Percentiles rank a stretch among this genome's conserved stretches.
These are phyloP conservation scores for Daboia siamensis DNA, from an alignment of 2,113 vertebrate genomes.

Conservation along the genomic window DNA sequence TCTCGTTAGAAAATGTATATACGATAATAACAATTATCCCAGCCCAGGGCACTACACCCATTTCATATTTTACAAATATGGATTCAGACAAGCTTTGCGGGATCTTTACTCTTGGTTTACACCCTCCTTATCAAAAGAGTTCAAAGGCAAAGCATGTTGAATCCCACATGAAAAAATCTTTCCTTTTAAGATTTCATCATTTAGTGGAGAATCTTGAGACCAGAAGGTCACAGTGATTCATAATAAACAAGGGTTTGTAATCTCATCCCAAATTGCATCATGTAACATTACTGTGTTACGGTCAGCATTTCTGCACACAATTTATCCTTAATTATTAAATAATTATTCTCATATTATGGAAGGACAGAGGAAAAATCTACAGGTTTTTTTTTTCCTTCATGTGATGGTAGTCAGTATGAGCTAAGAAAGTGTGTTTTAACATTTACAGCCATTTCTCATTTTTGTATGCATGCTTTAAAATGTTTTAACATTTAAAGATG, in stretches of 20 bases:
- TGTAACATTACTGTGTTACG: neutral
- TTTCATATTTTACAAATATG: neutral
- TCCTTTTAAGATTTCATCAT: neutral
- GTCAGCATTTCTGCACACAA: constrained; percentile 24
- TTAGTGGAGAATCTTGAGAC: neutral
- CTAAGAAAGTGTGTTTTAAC: neutral
- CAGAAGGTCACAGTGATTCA: constrained; percentile 48
- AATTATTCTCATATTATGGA: neutral
- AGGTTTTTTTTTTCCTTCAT: neutral
- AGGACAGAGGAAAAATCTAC: constrained; percentile 9
- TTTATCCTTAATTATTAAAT: constrained; percentile 28
- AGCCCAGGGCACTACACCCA: neutral
- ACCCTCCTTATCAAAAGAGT: neutral
- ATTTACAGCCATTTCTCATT: neutral
- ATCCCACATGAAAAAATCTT: constrained; percentile 1
- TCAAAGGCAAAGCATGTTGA: fast-evolving
- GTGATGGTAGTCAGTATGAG: no score
- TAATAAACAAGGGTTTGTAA: neutral
- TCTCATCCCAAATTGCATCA: constrained; percentile 44
- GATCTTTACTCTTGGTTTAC: neutral
- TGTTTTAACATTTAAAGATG: neutral
- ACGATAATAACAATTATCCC: neutral
- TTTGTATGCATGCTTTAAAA: neutral
- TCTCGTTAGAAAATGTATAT: fast-evolving
- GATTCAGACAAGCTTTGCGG: neutral